Percentiles rank a stretch among this genome's conserved stretches.
These are phyloP conservation scores for Cephus runcator DNA, from an alignment of 2,888 invertebrate genomes.

Conservation along the genomic window DNA sequence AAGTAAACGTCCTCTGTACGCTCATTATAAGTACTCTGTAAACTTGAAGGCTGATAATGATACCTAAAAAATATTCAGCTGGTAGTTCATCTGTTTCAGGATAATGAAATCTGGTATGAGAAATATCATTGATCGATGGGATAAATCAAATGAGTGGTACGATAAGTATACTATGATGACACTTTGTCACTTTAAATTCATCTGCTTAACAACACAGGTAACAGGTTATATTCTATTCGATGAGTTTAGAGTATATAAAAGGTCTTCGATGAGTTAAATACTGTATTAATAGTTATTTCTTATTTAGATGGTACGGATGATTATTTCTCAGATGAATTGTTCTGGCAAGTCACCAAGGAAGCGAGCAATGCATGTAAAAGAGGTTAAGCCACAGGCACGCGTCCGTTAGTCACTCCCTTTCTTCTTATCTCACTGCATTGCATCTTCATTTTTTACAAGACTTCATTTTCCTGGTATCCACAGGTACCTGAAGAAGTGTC, in stretches of 20 bases:
- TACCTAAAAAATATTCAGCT: conserved; percentile 18
- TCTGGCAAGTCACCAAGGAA: not conserved
- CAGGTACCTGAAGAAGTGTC: not conserved
- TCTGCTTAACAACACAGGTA: not conserved
- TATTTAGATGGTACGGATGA: not conserved
- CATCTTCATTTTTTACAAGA: conserved; percentile 5
- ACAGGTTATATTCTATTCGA: not conserved
- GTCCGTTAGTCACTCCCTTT: conserved; percentile 7
- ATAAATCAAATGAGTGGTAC: not conserved
- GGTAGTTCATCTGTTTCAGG: not conserved
- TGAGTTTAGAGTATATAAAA: not conserved
- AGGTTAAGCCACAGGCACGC: conserved; percentile 1
- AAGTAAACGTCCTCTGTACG: conserved; percentile 55
- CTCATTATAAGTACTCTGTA: conserved; percentile 41
- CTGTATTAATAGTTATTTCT: not conserved
- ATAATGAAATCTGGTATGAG: not conserved
- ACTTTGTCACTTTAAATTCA: not conserved
- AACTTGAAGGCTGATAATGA: conserved; percentile 17
- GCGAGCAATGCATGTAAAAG: not conserved
- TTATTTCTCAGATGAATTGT: not conserved
- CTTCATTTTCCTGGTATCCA: not conserved
- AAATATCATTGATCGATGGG: not conserved
- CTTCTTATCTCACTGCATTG: not conserved
- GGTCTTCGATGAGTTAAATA: not conserved
- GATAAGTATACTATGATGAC: not conserved